Evolutionary conservation across 2,888 invertebrate species (phyloP).

Genomic region (Lordiphosa fenestrarum): DNA sequence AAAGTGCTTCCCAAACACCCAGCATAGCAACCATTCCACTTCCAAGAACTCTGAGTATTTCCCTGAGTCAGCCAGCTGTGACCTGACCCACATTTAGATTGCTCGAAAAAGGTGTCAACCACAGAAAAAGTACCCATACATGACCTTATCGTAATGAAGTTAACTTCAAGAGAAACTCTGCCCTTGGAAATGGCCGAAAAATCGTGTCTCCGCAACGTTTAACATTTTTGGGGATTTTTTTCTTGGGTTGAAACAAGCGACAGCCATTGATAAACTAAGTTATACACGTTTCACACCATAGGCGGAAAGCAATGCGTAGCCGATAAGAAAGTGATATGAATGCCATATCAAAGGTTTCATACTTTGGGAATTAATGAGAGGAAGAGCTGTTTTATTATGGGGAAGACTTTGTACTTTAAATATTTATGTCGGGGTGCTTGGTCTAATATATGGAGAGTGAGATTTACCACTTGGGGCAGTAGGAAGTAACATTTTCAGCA

Average conservation of each 20-base stretch:
- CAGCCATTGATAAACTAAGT: slow-evolving; percentile 5
- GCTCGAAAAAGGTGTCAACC: slow-evolving; percentile 1
- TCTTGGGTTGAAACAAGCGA: neutral
- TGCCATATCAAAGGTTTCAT: no score
- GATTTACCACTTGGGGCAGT: no score
- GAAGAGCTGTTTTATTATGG: no score
- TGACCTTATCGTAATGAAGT: slow-evolving; percentile 7
- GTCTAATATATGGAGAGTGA: no score
- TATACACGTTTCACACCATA: slow-evolving; percentile 4
- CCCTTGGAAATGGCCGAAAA: slow-evolving; percentile 31
- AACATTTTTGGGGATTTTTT: slow-evolving; percentile 6
- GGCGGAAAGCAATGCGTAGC: neutral
- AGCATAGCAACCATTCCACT: slow-evolving; percentile 5
- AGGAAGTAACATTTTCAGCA: no score
- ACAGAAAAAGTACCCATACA: slow-evolving; percentile 4
- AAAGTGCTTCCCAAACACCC: neutral
- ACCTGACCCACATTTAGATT: slow-evolving; percentile 5
- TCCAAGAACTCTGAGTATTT: slow-evolving; percentile 3
- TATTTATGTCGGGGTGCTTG: no score
- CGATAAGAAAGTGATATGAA: slow-evolving; percentile 9
- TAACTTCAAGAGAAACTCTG: slow-evolving; percentile 20
- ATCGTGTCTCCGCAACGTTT: slow-evolving; percentile 12
- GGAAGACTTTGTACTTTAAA: no score
- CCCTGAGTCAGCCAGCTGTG: neutral
- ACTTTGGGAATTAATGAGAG: no score